phyloP scores from a whole-genome alignment of 2,888 invertebrate species.

The Folsomia manolachei region DNA sequence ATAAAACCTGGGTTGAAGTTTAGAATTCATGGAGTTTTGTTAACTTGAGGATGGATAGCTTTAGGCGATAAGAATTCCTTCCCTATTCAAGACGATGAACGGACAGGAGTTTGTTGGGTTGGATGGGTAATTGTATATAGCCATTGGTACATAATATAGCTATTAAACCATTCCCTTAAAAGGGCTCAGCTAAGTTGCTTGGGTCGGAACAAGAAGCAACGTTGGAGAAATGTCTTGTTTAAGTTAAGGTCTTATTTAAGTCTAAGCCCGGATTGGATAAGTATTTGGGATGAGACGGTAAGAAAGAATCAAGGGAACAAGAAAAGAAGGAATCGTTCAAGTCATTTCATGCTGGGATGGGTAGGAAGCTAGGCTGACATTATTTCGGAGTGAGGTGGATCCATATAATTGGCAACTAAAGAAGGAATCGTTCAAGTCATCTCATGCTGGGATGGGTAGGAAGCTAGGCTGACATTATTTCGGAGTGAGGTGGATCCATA shows the following conservation, averaged over 20 bases:
- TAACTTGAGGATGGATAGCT: conserved; percentile 25
- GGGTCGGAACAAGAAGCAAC: too few relatives aligned
- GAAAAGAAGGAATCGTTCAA: neutral
- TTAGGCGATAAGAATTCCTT: conserved; percentile 51
- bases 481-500: too few relatives aligned
- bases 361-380: too few relatives aligned
- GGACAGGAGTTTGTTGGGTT: neutral
- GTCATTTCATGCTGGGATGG: too few relatives aligned
- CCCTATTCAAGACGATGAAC: neutral
- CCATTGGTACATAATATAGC: too few relatives aligned
- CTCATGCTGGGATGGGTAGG: too few relatives aligned
- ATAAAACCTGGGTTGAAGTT: neutral
- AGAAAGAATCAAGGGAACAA: neutral
- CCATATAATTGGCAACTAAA: too few relatives aligned
- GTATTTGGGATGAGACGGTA: neutral
- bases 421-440: neutral
- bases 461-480: too few relatives aligned
- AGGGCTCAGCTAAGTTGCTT: neutral
- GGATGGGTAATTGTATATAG: too few relatives aligned
- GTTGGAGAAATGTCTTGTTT: neutral
- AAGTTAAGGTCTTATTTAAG: neutral
- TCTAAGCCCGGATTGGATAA: too few relatives aligned
- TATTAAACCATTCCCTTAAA: neutral
- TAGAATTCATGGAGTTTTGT: neutral
- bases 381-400: too few relatives aligned